These are phyloP conservation scores for Octopus sinensis DNA, from an alignment of 1,140 invertebrate genomes.

Conservation along the genomic window DNA sequence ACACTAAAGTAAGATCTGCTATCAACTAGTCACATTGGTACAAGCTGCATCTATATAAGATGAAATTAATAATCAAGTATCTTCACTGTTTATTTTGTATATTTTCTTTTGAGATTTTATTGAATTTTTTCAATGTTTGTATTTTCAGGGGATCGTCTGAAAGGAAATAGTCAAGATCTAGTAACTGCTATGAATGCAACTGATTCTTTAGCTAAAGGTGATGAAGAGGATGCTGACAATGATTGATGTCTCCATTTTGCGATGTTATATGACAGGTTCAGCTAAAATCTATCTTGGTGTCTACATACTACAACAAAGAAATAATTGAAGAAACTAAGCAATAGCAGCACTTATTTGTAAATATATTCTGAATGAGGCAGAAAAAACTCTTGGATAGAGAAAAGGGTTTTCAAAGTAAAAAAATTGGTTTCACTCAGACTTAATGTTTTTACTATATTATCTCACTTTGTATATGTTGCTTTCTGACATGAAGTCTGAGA, in stretches of 20 bases:
- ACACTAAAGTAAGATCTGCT: not conserved
- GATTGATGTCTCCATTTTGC: not conserved
- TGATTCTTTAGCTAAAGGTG: slow-evolving; percentile 20
- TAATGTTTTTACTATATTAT: no score
- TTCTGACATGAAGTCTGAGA: no score
- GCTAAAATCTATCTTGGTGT: no score
- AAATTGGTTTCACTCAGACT: no score
- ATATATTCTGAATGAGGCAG: no score
- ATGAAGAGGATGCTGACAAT: slow-evolving; percentile 30
- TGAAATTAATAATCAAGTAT: not conserved
- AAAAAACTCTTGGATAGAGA: no score
- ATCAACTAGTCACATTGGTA: not conserved
- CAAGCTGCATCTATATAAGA: not conserved
- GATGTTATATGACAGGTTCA: no score
- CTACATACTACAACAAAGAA: no score
- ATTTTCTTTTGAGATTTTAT: not conserved
- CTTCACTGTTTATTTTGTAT: not conserved
- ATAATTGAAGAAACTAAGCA: no score
- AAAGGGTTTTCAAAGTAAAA: no score
- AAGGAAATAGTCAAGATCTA: slow-evolving; percentile 41
- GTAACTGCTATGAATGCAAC: slow-evolving; percentile 41
- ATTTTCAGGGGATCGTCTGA: slow-evolving; percentile 42
- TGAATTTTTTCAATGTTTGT: not conserved
- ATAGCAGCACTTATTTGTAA: no score
- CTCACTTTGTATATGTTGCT: no score